Evolutionary conservation across 2,113 vertebrate species (phyloP), one percentile per base, ranked within the genome.

Genomic region (Lasiurus cinereus): DNA sequence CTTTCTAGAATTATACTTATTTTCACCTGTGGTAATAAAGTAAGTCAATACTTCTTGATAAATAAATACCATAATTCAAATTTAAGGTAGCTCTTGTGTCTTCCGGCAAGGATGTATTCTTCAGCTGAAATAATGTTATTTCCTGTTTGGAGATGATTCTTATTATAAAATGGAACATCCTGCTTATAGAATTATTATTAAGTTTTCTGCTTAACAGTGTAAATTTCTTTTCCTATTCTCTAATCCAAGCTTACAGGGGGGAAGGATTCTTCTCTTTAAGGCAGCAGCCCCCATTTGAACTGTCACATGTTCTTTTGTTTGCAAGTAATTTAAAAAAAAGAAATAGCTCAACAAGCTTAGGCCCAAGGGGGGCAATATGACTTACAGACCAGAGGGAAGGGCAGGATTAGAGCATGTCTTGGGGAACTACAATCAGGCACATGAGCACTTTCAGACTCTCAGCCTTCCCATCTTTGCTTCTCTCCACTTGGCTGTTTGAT

Each of bases 61-160:
- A 90, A 48, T 84, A 52, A 94, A 56, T 29, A 29, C 24, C 19
- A 67, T 77, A 39, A 56, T 94, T 94, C 73, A 87, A 59, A 67
- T 43, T 91, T 93, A 82, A n/a, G 14, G 24, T 70, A 72, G 29
- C 16, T 90, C 36, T 84, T 77, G 5, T 43, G 22, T 76, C 52
- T 43, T 93, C 83, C 69, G 95, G 21, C 31, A 79, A 5, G 36
- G 36, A 69, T 90, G 3, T 66, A 36, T 50, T 85, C 89, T 74
- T 74, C 92, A 66, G 3, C 94, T 82, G 21, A 92, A 93, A 80
- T 88, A 64, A 74, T 90, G 43, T 80, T 52, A 64, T 69, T 94
- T 90, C 36, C 43, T 76, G 22, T 79, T 78, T 50, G 9, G 33
- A 11, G 14, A 2, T 91, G 3, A 77, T 94, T 76, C 22, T 77